phyloP scores from a whole-genome alignment of 2,888 invertebrate species.

The Hoplodrina blanda region DNA sequence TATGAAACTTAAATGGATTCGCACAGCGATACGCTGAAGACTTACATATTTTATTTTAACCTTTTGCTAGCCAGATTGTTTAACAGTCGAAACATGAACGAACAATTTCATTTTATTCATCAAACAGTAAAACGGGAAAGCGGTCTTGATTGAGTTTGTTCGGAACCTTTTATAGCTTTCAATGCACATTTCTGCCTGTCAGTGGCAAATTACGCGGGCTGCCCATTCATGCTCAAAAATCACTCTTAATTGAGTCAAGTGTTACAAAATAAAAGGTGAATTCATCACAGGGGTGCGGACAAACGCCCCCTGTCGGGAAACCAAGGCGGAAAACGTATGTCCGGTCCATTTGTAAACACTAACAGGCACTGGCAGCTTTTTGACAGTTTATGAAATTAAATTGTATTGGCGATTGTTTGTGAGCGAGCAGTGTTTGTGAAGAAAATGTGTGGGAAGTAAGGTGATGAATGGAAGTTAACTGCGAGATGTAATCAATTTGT shows the following conservation, averaged over 20 bases:
- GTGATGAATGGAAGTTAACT: constrained; percentile 49
- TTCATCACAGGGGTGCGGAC: constrained; percentile 86
- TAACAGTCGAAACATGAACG: constrained; percentile 42
- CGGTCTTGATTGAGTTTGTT: constrained; percentile 85
- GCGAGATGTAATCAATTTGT: constrained; percentile 49
- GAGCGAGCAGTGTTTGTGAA: constrained; percentile 60
- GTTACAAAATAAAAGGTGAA: constrained; percentile 89
- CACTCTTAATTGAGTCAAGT: constrained; percentile 89
- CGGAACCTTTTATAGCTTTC: constrained; percentile 87
- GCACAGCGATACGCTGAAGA: constrained; percentile 71
- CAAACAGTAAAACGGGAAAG: constrained; percentile 70
- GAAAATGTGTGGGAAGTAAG: constrained; percentile 41
- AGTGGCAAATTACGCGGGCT: constrained; percentile 87
- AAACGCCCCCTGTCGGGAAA: constrained; percentile 81
- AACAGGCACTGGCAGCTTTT: constrained; percentile 86
- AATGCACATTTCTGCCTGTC: constrained; percentile 88
- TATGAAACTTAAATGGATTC: constrained; percentile 81
- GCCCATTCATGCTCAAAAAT: constrained; percentile 90
- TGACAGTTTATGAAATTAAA: constrained; percentile 88
- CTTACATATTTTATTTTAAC: constrained; percentile 69
- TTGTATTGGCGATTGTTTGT: constrained; percentile 77
- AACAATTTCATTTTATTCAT: constrained; percentile 56
- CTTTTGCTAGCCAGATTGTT: constrained; percentile 50
- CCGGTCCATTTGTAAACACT: constrained; percentile 88
- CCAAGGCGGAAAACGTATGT: constrained; percentile 88